These are phyloP conservation scores for Sympetrum striolatum DNA, from an alignment of 2,888 invertebrate species.

Conservation along the genomic window DNA sequence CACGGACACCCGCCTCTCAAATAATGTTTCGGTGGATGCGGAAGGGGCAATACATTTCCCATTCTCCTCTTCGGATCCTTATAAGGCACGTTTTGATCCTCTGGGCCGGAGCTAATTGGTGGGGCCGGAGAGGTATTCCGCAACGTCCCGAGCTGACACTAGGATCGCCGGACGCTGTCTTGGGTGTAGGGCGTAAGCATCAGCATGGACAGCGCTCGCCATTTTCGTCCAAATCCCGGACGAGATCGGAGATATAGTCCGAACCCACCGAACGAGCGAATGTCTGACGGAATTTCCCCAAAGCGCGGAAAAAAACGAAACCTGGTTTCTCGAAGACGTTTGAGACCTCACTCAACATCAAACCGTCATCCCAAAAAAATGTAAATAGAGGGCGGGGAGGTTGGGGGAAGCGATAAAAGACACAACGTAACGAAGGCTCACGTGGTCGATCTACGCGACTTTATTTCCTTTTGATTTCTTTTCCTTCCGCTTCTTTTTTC, in stretches of 20 bases:
- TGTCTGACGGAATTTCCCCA: background rate
- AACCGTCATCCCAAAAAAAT: background rate
- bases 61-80: conserved; percentile 2
- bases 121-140: conserved; percentile 3
- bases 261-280: background rate
- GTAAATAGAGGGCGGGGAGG: background rate
- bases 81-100: conserved; percentile 21
- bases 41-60: conserved; percentile 3
- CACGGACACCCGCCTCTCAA: conserved; percentile 19
- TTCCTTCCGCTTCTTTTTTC: too few species aligned
- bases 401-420: background rate
- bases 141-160: conserved; percentile 14
- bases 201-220: background rate
- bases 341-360: background rate
- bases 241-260: background rate
- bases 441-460: background rate
- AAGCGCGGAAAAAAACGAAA: background rate
- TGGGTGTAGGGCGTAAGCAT: background rate
- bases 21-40: conserved; percentile 10
- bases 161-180: background rate
- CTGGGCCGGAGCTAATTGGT: conserved; percentile 20
- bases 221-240: background rate
- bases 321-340: background rate
- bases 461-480: background rate
- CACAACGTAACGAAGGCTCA: background rate